Evolutionary conservation across 2,797 vertebrate genomes (phyloP).

Genomic region (Paedocypris micromegethes): DNA sequence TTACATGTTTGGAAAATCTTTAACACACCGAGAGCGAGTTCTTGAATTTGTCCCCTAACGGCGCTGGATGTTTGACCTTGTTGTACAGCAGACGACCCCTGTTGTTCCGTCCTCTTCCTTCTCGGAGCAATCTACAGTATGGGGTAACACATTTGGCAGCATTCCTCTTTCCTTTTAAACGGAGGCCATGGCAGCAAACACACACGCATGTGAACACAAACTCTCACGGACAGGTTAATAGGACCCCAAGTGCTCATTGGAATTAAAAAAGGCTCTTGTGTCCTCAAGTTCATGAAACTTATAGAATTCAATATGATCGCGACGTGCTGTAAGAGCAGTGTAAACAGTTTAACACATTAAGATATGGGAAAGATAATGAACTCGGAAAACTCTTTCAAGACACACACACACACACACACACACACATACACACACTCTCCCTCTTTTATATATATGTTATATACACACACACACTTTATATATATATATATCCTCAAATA

Average conservation of each 20-base stretch:
- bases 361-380: too few species aligned
- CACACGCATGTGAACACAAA: constrained; percentile 54
- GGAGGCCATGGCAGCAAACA: constrained; percentile 49
- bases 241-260: constrained; percentile 50
- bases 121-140: constrained; percentile 50
- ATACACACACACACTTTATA: too few species aligned
- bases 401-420: too few species aligned
- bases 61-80: constrained; percentile 56
- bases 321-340: too few species aligned
- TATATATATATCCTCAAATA: too few species aligned
- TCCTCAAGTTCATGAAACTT: constrained; percentile 38
- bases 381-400: too few species aligned
- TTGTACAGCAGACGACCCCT: constrained; percentile 56
- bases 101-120: constrained; percentile 60
- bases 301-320: constrained; percentile 7
- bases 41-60: constrained; percentile 56
- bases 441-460: too few species aligned
- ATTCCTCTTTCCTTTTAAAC: constrained; percentile 55
- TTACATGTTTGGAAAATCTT: constrained; percentile 62
- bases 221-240: constrained; percentile 57
- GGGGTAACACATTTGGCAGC: constrained; percentile 57
- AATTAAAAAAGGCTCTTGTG: constrained; percentile 32
- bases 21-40: constrained; percentile 58
- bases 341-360: too few species aligned
- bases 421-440: too few species aligned